Base-by-base conservation (phyloP, 2,888 invertebrate genomes). In the Lasioglossum malachurum region DNA sequence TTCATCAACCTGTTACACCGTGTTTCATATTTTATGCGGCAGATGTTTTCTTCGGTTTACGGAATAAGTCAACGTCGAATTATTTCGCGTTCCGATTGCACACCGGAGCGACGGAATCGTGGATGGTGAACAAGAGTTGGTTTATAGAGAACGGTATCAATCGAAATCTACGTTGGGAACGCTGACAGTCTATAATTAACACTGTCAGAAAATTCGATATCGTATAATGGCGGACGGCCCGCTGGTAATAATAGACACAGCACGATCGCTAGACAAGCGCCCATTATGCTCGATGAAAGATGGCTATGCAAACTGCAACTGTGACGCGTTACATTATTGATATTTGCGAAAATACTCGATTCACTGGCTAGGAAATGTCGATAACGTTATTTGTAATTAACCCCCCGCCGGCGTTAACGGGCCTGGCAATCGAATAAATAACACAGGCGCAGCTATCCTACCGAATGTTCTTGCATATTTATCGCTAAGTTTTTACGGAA, bases 361-460 rank as follows among this genome's bases (percentile, higher is more conserved):
- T 73, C 79, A 73, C 4, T 67, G 79, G 35, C 49, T 41, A 64
- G 82, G 64, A 82, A 82, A 78, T 41, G 60, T 41, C 12, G 73
- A 73, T 78, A 69, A 73, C 23, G 38, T 35, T 69, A 38, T 38
- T 69, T 69, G 69, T 38, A 38, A 69, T 69, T 35, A 69, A 19
- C 69, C 10, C 23, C 19, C 35, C 23, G n/a, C 23, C 23, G n/a
- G 4, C 38, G 38, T 12, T 69, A 38, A 4, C 38, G 23, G n/a
- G 19, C 8, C 12, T 4, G 38, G 19, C 23, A 10, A 23, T 3
- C 10, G 23, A 69, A 69, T 38, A 38, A 69, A 23, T 35, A 38
- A 38, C 38, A 38, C 23, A 35, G 31, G 35, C 57, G n/a, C 12
- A 3, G 57, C 60, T 5, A 27, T 27, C 60, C 27, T 27, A 27